These are phyloP conservation scores for Lycocerus yunnanus DNA, from an alignment of 2,888 invertebrate species.

Conservation along the genomic window DNA sequence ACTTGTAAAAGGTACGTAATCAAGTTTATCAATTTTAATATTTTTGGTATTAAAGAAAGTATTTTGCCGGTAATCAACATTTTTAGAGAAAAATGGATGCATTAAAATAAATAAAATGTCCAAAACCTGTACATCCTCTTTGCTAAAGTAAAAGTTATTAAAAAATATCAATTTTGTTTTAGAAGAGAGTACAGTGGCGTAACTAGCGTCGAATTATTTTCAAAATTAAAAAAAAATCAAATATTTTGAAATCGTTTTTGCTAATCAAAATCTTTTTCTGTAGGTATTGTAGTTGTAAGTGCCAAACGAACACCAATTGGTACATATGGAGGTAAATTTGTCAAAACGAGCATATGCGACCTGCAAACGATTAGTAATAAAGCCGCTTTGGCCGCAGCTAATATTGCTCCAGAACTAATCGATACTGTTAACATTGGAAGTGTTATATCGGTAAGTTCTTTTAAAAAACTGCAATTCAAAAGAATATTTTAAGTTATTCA, in stretches of 20 bases:
- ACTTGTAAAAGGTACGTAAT: slow-evolving; percentile 55
- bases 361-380: slow-evolving; percentile 81
- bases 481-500: background rate
- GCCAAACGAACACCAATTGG: slow-evolving; percentile 98
- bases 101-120: background rate
- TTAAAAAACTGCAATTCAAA: background rate
- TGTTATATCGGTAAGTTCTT: slow-evolving; percentile 74
- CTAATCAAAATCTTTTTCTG: slow-evolving; percentile 11
- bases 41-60: background rate
- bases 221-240: background rate
- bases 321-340: slow-evolving; percentile 86
- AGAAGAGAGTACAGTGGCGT: background rate
- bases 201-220: background rate
- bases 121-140: too few species aligned
- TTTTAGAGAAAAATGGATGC: background rate
- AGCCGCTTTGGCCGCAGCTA: slow-evolving; percentile 78
- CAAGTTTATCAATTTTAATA: background rate
- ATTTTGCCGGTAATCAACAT: background rate
- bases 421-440: slow-evolving; percentile 91
- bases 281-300: slow-evolving; percentile 89
- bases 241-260: background rate
- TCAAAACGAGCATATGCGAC: slow-evolving; percentile 73
- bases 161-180: background rate
- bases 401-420: slow-evolving; percentile 82
- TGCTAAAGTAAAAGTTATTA: background rate